Percentiles rank a stretch among this genome's conserved stretches.
Evolutionary conservation across 2,888 invertebrate species (phyloP).

Genomic region (Pollenia angustigena): DNA sequence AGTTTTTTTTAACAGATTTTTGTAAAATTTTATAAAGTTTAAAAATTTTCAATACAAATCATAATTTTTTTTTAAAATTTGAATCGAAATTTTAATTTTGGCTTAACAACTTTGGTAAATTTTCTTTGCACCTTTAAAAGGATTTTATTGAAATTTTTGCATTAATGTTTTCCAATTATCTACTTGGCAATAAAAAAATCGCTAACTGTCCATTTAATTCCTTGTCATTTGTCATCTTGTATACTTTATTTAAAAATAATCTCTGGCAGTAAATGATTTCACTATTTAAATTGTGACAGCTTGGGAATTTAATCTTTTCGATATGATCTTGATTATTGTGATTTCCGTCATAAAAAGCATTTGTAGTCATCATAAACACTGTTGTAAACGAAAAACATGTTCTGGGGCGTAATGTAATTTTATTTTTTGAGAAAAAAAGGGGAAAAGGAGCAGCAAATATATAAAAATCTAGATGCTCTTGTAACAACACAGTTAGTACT

Average conservation of each 20-base stretch:
- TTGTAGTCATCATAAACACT: slow-evolving; percentile 3
- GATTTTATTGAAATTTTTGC: no score
- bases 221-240: slow-evolving; percentile 40
- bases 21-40: no score
- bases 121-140: no score
- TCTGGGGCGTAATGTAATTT: slow-evolving; percentile 4
- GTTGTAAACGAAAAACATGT: not conserved
- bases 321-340: slow-evolving; percentile 49
- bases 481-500: slow-evolving; percentile 3
- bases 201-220: not conserved
- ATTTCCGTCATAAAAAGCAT: slow-evolving; percentile 11
- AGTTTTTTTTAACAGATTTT: no score
- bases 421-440: not conserved
- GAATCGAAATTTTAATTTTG: no score
- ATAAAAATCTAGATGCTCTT: not conserved
- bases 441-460: slow-evolving; percentile 13
- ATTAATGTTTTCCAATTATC: not conserved
- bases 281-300: slow-evolving; percentile 37
- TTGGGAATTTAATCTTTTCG: slow-evolving; percentile 43
- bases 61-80: no score
- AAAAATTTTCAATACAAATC: no score
- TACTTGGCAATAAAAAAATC: not conserved
- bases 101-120: no score
- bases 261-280: slow-evolving; percentile 21
- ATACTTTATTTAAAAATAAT: slow-evolving; percentile 9